Conservation (phyloP, 1,140 invertebrate genomes). For the Ceratina australensis region DNA sequence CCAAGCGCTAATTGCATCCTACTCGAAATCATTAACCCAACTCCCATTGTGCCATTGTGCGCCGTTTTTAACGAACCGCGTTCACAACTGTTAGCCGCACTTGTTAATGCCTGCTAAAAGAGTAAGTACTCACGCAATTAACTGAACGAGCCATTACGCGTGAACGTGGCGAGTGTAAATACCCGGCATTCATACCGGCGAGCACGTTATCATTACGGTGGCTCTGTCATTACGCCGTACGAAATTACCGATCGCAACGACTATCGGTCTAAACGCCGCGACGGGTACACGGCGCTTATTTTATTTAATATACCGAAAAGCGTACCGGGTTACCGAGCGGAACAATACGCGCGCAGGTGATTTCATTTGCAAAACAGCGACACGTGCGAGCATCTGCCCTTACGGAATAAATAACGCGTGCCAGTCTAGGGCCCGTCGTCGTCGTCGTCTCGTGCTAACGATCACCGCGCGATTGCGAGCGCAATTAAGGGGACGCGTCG, state of each 20-base stretch:
- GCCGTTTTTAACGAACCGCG: slow-evolving; percentile 16
- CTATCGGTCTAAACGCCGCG: background rate
- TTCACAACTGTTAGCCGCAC: background rate
- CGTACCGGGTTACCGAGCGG: background rate
- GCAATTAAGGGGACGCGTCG: slow-evolving; percentile 38
- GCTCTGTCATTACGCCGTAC: background rate
- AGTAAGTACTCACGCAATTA: slow-evolving; percentile 3
- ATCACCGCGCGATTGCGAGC: slow-evolving; percentile 15
- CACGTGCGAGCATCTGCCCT: background rate
- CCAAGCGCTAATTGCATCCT: slow-evolving; percentile 31
- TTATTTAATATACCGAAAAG: background rate
- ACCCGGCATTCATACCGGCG: background rate
- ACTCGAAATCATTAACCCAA: slow-evolving; percentile 34
- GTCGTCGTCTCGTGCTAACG: slow-evolving; percentile 22
- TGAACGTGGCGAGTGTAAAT: background rate
- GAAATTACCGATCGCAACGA: background rate
- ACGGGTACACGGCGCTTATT: background rate
- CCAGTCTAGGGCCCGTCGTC: background rate
- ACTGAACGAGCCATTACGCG: slow-evolving; percentile 10
- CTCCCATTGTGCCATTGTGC: slow-evolving; percentile 28
- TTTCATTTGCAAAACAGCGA: slow-evolving; percentile 6
- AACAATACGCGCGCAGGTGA: background rate
- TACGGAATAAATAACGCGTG: background rate
- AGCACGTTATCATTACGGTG: background rate
- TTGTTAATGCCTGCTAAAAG: background rate